A percentile compares a stretch with the other conserved stretches of the same genome.
These are phyloP conservation scores for Halictus rubicundus DNA, from an alignment of 1,140 invertebrate genomes.

Conservation along the genomic window DNA sequence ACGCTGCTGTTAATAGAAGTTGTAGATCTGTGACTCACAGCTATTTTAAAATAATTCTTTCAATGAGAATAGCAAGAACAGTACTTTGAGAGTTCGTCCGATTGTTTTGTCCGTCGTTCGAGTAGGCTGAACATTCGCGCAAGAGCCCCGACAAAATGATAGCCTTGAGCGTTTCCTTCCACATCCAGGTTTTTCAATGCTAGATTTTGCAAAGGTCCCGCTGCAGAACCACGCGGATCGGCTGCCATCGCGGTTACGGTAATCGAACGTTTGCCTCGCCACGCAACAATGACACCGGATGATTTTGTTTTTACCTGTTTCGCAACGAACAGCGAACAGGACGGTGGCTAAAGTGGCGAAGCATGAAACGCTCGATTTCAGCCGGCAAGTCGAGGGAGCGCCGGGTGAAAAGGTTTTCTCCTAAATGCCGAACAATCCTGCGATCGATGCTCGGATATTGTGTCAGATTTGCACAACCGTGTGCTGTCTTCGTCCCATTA, in stretches of 20 bases:
- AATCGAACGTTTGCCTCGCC: slow-evolving; percentile 24
- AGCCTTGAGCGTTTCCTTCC: too few relatives aligned
- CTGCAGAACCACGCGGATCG: slow-evolving; percentile 10
- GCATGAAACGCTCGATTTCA: slow-evolving; percentile 41
- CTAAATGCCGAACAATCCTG: slow-evolving; percentile 59
- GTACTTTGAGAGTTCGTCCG: too few relatives aligned
- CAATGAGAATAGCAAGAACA: too few relatives aligned
- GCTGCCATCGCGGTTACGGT: slow-evolving; percentile 23
- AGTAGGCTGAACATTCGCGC: too few relatives aligned
- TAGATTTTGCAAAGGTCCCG: slow-evolving; percentile 6
- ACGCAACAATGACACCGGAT: slow-evolving; percentile 26
- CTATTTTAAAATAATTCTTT: too few relatives aligned
- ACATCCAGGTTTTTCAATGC: slow-evolving; percentile 6
- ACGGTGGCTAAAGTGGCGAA: slow-evolving; percentile 13
- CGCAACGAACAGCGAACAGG: neutral
- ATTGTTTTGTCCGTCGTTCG: too few relatives aligned
- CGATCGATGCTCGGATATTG: slow-evolving; percentile 24
- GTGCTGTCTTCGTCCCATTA: neutral
- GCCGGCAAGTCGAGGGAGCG: slow-evolving; percentile 50
- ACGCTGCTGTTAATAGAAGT: too few relatives aligned
- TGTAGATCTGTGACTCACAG: too few relatives aligned
- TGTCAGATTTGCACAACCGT: slow-evolving; percentile 11
- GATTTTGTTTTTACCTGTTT: slow-evolving; percentile 40
- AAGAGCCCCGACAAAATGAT: too few relatives aligned
- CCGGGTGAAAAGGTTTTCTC: slow-evolving; percentile 61